Evolutionary conservation across 2,797 vertebrate genomes (phyloP).

Genomic region (Phrynocephalus forsythii): DNA sequence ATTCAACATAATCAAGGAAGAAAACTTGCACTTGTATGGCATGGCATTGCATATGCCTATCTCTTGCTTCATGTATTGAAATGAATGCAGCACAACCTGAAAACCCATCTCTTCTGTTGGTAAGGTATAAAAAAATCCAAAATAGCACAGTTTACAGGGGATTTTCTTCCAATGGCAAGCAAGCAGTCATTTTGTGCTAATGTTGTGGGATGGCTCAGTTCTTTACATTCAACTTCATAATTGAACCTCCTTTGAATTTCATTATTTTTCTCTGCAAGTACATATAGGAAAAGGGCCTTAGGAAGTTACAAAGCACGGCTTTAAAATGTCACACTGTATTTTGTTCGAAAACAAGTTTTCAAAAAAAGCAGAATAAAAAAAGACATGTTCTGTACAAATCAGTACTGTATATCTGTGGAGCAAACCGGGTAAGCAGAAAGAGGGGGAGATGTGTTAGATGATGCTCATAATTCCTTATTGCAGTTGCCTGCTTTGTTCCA

Average conservation of each 20-base stretch:
- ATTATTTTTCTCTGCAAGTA: no score
- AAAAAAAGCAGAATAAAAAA: background rate
- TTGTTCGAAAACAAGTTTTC: background rate
- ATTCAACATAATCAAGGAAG: background rate
- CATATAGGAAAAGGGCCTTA: background rate
- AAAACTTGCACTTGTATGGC: background rate
- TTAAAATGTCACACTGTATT: background rate
- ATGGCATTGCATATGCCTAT: background rate
- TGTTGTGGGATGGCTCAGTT: background rate
- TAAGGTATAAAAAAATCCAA: background rate
- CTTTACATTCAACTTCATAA: background rate
- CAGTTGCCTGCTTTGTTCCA: background rate
- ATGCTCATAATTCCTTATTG: background rate
- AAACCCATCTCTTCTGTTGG: background rate
- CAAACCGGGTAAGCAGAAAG: background rate
- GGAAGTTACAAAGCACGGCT: background rate
- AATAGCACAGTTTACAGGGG: background rate
- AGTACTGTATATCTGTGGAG: background rate
- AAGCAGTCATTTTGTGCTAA: background rate
- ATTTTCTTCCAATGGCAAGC: background rate
- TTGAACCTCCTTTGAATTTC: background rate
- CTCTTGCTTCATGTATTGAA: background rate
- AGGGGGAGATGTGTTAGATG: background rate
- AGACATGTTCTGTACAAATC: background rate
- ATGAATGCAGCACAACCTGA: background rate